Base-by-base conservation (phyloP, 2,113 vertebrate genomes). In the Syrmaticus mikado region DNA sequence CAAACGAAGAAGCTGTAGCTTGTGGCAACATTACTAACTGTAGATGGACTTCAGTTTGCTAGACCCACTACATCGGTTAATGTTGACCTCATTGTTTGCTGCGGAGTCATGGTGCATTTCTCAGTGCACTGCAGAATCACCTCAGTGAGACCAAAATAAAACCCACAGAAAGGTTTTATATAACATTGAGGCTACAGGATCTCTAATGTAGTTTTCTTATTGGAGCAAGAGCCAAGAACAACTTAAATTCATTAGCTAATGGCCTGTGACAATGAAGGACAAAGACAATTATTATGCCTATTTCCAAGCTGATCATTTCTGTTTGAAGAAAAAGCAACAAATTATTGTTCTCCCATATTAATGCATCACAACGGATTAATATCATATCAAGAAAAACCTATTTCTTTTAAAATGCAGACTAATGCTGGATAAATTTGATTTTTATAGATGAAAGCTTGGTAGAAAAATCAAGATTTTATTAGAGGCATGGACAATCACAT, bases 341-440 rank as follows among this genome's bases (percentile, higher is more conserved):
- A 95, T 95, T 87, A 82, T 78, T 89, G 58, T 87, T 93, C 86
- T 92, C 32, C 75, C 66, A 10, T 61, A 92, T 96, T 89, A 92
- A 92, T 5, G n/a, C 43, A 84, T 43, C 61, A 95, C 40, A 84
- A 76, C 92, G 78, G 88, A 95, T 87, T 94, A 89, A 43, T 78
- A 85, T 68, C 57, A 30, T 58, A 89, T 87, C 13, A 22, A 92
- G 90, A 94, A 79, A 91, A 10, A 32, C 40, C 46, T 68, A n/a
- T 73, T 82, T 79, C 62, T 94, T 92, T 91, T 90, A 85, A 94
- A 91, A 91, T 76, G 73, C 79, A 93, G 93, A 84, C 53, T 5
- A 96, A 87, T 88, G 84, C 93, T 60, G 36, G 50, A 79, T 84
- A 97, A 95, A 97, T 96, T 93, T 94, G 89, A 96, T 97, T 96